Base-by-base conservation (phyloP, 2,113 vertebrate species). In the Irena cyanogastra region DNA sequence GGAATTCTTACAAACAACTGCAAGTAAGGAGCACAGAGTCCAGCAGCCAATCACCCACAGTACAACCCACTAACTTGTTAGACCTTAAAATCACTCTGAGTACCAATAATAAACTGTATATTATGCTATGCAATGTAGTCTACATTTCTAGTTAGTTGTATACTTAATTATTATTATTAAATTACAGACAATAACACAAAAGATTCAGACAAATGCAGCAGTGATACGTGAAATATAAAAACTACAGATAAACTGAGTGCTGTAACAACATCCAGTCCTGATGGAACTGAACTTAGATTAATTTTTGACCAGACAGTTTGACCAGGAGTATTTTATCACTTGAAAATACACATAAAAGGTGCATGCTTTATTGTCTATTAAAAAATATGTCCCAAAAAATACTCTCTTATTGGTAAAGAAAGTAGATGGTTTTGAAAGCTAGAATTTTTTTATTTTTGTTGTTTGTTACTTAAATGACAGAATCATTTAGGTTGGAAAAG, bases 11-110 rank as follows among this genome's bases (percentile, higher is more conserved):
- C 31, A 21, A 52, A 56, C 13, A 60, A 2, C 33, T 59, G 59
- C 5, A 12, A 66, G 13, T 44, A 35, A 54, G 16, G 16, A 59
- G 22, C 1, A 0, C 1, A 1, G 75, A 63, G 22, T 54, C 11
- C 71, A 69, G 24, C 65, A 82, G 71, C 11, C 1, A 2, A 9
- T 60, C 27, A 60, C 8, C 13, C 39, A 68, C 26, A 77, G 33
- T 8, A 54, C 28, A 75, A 80, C 6, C 5, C 2, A 8, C 37
- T 59, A 50, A 61, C 7, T 41, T 8, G 0, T 47, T 52, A 47
- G 24, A 49, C 44, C 77, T 76, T 52, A 47, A 84, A 63, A 64
- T 47, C 20, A 69, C 6, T 15, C 30, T 31, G 23, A 41, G 5
- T 52, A n/a, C 28, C 54, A 76, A 7, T 13, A 35, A 50, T 31